Evolutionary conservation across 1,140 invertebrate species (phyloP).

Genomic region (Triops longicaudatus): DNA sequence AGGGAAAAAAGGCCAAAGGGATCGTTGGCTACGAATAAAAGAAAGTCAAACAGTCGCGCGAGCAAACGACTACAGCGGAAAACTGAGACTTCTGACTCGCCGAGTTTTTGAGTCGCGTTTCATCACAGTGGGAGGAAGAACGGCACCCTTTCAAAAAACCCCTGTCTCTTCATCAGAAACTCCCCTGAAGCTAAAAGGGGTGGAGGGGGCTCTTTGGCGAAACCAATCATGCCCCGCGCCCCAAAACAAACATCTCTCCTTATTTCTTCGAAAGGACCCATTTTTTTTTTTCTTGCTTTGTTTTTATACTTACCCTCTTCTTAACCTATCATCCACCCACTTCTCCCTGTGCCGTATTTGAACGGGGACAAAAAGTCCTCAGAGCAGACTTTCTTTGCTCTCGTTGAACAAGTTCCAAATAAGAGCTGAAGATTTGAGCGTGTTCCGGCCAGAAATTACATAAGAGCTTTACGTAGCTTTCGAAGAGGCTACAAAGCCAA

Average conservation of each 20-base stretch:
- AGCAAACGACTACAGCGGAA: not conserved
- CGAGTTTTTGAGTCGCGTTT: not conserved
- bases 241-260: not conserved
- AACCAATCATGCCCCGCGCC: not conserved
- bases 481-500: not conserved
- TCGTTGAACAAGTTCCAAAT: not conserved
- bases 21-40: constrained; percentile 3
- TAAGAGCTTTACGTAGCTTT: not conserved
- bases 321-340: no score
- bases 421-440: not conserved
- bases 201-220: not conserved
- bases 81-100: not conserved
- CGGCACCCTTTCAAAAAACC: not conserved
- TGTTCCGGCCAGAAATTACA: not conserved
- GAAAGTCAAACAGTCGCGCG: not conserved
- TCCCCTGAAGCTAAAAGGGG: not conserved
- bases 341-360: not conserved
- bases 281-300: not conserved
- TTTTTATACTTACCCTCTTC: not conserved
- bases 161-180: not conserved
- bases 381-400: not conserved
- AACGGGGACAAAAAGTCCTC: not conserved
- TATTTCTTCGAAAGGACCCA: not conserved
- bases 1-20: not conserved
- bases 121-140: not conserved